Conservation (phyloP, 2,888 invertebrate species). For the Harpalus rubripes region DNA sequence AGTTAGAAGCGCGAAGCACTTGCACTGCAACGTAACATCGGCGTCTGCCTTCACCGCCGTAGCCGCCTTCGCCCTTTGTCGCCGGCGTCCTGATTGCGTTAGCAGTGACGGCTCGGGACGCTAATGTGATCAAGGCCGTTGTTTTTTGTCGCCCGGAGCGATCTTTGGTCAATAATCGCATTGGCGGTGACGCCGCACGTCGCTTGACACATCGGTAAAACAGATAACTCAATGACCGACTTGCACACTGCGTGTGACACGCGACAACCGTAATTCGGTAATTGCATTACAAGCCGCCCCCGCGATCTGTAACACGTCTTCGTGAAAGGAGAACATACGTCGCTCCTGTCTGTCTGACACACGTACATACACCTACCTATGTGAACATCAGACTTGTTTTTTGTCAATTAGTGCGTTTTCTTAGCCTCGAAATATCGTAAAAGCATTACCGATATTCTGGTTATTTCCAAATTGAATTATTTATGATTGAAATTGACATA, state of each 20-base stretch:
- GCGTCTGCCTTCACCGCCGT: slow-evolving; percentile 10
- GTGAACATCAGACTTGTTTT: slow-evolving; percentile 2
- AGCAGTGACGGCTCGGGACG: slow-evolving; percentile 58
- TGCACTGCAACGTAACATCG: slow-evolving; percentile 47
- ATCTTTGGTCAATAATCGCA: slow-evolving; percentile 67
- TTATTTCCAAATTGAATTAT: background rate
- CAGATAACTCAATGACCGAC: slow-evolving; percentile 68
- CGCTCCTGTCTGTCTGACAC: background rate
- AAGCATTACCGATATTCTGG: background rate
- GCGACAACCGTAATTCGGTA: slow-evolving; percentile 63
- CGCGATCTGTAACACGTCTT: slow-evolving; percentile 28
- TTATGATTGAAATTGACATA: background rate
- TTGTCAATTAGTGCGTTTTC: background rate
- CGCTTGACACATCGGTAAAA: slow-evolving; percentile 67
- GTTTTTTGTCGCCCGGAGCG: slow-evolving; percentile 67
- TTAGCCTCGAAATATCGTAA: background rate
- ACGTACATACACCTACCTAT: background rate
- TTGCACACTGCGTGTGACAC: slow-evolving; percentile 57
- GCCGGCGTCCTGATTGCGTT: slow-evolving; percentile 63
- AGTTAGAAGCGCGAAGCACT: slow-evolving; percentile 55
- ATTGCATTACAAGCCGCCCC: slow-evolving; percentile 54
- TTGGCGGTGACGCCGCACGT: slow-evolving; percentile 62
- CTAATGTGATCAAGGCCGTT: slow-evolving; percentile 66
- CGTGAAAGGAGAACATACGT: background rate
- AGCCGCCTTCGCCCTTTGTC: slow-evolving; percentile 44